Conservation (phyloP, 2,888 invertebrate species). For the Malacosoma neustria region DNA sequence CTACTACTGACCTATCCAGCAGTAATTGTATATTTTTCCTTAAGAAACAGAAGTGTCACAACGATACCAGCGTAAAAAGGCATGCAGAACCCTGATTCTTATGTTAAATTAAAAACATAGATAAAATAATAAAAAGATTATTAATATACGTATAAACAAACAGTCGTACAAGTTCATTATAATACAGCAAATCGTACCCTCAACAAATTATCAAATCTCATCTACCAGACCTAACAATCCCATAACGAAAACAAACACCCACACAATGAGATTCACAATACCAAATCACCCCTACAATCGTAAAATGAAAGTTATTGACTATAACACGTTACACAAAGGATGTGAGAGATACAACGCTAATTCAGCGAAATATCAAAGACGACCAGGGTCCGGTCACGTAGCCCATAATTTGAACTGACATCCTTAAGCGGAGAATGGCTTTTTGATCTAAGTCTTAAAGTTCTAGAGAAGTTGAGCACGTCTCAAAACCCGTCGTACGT, state of each 20-base stretch:
- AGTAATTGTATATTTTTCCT: too few relatives aligned
- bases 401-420: constrained; percentile 55
- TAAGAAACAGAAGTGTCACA: too few relatives aligned
- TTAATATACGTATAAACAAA: background rate
- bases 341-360: constrained; percentile 15
- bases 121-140: background rate
- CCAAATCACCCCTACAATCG: background rate
- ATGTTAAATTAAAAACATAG: too few relatives aligned
- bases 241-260: background rate
- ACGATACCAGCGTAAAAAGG: too few relatives aligned
- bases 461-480: constrained; percentile 19
- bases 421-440: constrained; percentile 48
- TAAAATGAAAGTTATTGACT: background rate
- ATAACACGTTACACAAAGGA: constrained; percentile 6
- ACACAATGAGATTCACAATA: background rate
- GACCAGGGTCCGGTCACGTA: constrained; percentile 49
- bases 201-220: background rate
- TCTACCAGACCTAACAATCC: constrained; percentile 1
- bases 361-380: constrained; percentile 32
- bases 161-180: background rate
- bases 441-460: constrained; percentile 50
- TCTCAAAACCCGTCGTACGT: constrained; percentile 7
- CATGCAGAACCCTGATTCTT: too few relatives aligned
- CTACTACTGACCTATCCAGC: too few relatives aligned
- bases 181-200: background rate